These are phyloP conservation scores for Aplocera efformata DNA, from an alignment of 2,888 invertebrate species.

Conservation along the genomic window DNA sequence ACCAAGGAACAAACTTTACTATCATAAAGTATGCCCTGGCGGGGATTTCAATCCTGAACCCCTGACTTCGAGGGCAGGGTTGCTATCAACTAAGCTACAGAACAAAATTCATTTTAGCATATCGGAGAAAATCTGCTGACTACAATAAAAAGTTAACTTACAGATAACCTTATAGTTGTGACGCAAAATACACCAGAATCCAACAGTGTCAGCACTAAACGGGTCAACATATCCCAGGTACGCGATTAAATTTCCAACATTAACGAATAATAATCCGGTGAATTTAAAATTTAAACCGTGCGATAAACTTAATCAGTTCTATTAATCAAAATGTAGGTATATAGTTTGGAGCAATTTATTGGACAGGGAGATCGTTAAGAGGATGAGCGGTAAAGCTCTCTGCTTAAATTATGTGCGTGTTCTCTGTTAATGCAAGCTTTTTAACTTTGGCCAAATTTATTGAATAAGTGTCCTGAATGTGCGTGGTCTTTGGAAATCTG, in stretches of 20 bases:
- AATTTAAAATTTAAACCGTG: constrained; percentile 53
- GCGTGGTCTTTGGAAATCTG: too few relatives aligned
- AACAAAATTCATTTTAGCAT: too few relatives aligned
- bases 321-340: constrained; percentile 58
- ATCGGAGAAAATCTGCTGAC: too few relatives aligned
- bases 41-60: too few relatives aligned
- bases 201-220: constrained; percentile 17
- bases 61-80: too few relatives aligned
- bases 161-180: too few relatives aligned
- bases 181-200: background rate
- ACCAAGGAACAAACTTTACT: too few relatives aligned
- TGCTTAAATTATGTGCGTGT: constrained; percentile 56
- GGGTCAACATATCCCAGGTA: constrained; percentile 31
- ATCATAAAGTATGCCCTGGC: too few relatives aligned
- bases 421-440: constrained; percentile 50
- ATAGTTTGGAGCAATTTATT: constrained; percentile 64
- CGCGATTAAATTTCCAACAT: constrained; percentile 31
- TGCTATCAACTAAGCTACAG: too few relatives aligned
- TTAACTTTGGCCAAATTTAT: constrained; percentile 34
- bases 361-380: constrained; percentile 62
- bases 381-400: constrained; percentile 62
- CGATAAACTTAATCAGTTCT: constrained; percentile 61
- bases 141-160: too few relatives aligned
- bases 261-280: constrained; percentile 46
- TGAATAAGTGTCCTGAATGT: constrained; percentile 8